Conservation (phyloP, 2,113 vertebrate species). For the Okapia johnstoni region DNA sequence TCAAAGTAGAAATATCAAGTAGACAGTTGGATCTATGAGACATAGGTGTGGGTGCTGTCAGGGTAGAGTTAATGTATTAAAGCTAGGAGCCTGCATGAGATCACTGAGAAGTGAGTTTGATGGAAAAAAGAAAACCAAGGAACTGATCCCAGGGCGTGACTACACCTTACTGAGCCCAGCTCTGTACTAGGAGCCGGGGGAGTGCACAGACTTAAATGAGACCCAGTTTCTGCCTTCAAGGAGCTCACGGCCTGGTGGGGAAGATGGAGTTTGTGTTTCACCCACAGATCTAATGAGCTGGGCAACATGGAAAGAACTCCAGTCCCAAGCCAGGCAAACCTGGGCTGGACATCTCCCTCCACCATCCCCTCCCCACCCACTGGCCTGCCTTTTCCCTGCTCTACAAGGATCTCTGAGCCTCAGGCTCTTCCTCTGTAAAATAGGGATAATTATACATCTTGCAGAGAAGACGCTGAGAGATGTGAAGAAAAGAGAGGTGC, state of each 20-base stretch:
- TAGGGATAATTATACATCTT: accelerated
- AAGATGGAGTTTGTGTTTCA: accelerated
- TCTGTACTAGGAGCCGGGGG: not conserved
- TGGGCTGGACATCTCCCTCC: accelerated
- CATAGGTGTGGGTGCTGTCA: accelerated
- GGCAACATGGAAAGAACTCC: accelerated
- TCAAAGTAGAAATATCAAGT: not conserved
- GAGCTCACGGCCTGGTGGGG: not conserved
- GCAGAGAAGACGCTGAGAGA: not conserved
- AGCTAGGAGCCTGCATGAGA: not conserved
- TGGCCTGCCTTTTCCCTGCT: not conserved
- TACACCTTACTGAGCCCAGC: accelerated
- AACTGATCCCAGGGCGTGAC: accelerated
- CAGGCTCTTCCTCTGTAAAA: not conserved
- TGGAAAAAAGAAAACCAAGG: not conserved
- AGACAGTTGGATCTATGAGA: not conserved
- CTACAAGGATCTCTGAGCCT: not conserved
- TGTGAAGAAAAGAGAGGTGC: not conserved
- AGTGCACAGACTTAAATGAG: not conserved
- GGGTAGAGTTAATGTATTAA: accelerated
- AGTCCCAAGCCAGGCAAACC: not conserved
- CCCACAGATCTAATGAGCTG: accelerated
- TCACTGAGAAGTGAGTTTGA: accelerated
- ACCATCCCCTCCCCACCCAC: accelerated
- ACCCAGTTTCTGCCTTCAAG: not conserved